Evolutionary conservation across 2,888 invertebrate species (phyloP).

Genomic region (Sceliomorpha sp.): DNA sequence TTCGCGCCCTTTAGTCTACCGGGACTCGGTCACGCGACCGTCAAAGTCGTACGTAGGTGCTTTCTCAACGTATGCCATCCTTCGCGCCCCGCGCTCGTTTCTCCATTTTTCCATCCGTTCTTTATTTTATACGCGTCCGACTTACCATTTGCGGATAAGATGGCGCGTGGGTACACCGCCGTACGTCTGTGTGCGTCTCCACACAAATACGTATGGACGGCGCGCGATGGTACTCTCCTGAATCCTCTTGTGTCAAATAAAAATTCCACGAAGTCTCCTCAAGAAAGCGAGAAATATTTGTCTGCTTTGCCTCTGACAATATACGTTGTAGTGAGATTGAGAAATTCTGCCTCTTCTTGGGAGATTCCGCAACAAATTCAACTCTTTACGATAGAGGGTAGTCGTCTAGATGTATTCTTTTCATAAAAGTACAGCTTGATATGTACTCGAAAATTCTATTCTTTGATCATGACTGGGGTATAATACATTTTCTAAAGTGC

Average conservation of each 20-base stretch:
- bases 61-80: too few species aligned
- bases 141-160: too few species aligned
- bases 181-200: too few species aligned
- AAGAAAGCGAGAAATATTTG: conserved; percentile 5
- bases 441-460: conserved; percentile 1
- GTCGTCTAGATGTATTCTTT: neutral
- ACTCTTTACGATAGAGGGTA: neutral
- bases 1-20: conserved; percentile 1
- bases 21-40: too few species aligned
- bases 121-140: too few species aligned
- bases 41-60: too few species aligned
- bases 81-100: too few species aligned
- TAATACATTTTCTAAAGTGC: neutral
- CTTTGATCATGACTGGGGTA: neutral
- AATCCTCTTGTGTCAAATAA: too few species aligned
- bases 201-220: too few species aligned
- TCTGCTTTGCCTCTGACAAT: neutral
- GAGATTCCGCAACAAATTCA: conserved; percentile 1
- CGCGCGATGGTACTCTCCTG: too few species aligned
- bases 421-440: neutral
- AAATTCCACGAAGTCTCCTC: neutral
- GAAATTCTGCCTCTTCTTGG: neutral
- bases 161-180: too few species aligned
- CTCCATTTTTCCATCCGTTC: too few species aligned
- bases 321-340: neutral